Evolutionary conservation across 2,113 vertebrate species (phyloP).

Genomic region (Phyllostomus discolor): DNA sequence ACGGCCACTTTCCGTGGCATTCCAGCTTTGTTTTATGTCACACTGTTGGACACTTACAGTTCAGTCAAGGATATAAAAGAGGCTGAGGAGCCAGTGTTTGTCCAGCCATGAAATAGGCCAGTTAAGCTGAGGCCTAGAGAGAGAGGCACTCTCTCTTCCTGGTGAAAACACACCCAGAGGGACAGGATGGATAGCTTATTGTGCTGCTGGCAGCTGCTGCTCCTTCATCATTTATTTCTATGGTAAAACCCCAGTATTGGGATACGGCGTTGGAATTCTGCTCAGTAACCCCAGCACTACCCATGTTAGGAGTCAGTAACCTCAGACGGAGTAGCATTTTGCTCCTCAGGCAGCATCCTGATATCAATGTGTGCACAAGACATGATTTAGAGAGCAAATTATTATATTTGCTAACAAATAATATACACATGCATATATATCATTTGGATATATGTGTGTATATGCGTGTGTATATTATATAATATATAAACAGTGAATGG

Average conservation of each 20-base stretch:
- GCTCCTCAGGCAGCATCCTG: not conserved
- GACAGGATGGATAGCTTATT: not conserved
- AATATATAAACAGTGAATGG: not conserved
- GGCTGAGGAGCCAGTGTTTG: constrained; percentile 29
- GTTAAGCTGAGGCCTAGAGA: constrained; percentile 38
- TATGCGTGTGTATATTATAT: no score
- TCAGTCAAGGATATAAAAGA: constrained; percentile 53
- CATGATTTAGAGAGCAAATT: not conserved
- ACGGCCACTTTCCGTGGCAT: not conserved
- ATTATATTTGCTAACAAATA: not conserved
- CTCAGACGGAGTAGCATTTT: not conserved
- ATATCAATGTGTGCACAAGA: not conserved
- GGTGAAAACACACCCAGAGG: not conserved
- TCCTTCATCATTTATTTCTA: not conserved
- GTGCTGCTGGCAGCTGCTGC: not conserved
- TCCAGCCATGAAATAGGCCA: constrained; percentile 64
- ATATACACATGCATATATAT: not conserved
- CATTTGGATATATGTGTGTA: not conserved
- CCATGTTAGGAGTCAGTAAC: no score
- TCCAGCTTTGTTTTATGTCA: constrained; percentile 37
- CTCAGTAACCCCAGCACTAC: not conserved
- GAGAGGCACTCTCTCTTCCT: not conserved
- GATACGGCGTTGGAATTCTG: not conserved
- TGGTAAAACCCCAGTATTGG: not conserved
- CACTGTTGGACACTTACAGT: constrained; percentile 19